Base-by-base conservation (phyloP, 2,888 invertebrate species). In the Parthenolecanium corni region DNA sequence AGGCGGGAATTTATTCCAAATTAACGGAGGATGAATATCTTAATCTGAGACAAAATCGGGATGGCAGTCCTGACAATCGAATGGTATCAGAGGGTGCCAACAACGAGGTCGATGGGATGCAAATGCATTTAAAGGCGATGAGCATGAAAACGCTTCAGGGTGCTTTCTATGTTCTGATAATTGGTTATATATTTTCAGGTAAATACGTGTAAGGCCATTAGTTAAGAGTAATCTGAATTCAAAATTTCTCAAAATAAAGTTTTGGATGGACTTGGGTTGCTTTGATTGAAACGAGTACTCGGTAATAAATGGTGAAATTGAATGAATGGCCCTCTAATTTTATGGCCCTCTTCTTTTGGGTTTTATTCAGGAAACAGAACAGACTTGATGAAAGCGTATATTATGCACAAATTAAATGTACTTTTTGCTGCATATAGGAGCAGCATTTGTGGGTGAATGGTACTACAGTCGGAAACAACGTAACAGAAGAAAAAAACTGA, bases 21-120 rank as follows among this genome's bases (percentile, higher is more conserved):
- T 85, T 86, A 78, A 86, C 86, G 0, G 82, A 82, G 67, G 82
- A 82, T 58, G 86, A 86, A 70, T 86, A 86, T 70, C 83, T 80
- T 70, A 82, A 81, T 66, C 77, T 86, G 67, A 83, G 83, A 65
- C 75, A 82, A 76, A 64, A 66, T 31, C 66, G 66, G 66, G 61
- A 63, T 14, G 64, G 62, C 25, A 38, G 38, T 51, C 67, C 36
- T 9, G 58, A 64, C 25, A 49, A 53, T 2, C 52, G 53, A 11
- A 52, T 42, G 16, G 66, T 68, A 14, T 58, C 63, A 14, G 69
- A 68, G 64, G 69, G 69, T 24, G 67, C 67, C 3, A 64, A 65
- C 18, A 64, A 65, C 18, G 62, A 58, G 24, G 54, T 58, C 38
- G 69, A 68, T n/a, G 67, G 67, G 25, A 67, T 67, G 25, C 67